A percentile compares a stretch with the other conserved stretches of the same genome.
Evolutionary conservation across 2,888 invertebrate species (phyloP).

Genomic region (Pseudococcus viburni): DNA sequence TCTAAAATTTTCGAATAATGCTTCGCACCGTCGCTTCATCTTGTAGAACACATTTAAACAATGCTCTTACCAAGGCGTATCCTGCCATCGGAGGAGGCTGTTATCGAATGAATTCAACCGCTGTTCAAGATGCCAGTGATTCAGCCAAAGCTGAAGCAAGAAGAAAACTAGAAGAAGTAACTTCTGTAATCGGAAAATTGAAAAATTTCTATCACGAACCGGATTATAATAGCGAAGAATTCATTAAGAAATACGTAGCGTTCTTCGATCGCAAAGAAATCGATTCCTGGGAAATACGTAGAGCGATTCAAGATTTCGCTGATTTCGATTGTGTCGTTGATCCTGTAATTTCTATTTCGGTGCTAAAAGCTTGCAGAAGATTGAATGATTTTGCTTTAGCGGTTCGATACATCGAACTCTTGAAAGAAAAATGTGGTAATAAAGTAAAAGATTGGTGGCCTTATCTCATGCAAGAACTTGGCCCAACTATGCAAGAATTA

Average conservation of each 20-base stretch:
- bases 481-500: constrained; percentile 92
- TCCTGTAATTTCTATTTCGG: constrained; percentile 89
- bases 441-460: constrained; percentile 86
- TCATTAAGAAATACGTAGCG: constrained; percentile 85
- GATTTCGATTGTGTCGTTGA: constrained; percentile 92
- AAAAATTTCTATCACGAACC: constrained; percentile 68
- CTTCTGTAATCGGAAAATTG: neutral
- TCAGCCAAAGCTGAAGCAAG: constrained; percentile 35
- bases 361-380: constrained; percentile 90
- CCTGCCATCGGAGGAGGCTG: constrained; percentile 61
- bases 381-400: constrained; percentile 95
- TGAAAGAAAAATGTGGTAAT: constrained; percentile 89
- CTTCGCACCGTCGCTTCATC: constrained; percentile 55
- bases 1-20: constrained; percentile 54
- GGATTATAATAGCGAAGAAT: constrained; percentile 85
- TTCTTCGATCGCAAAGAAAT: constrained; percentile 90
- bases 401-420: constrained; percentile 91
- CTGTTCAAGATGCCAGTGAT: constrained; percentile 27
- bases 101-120: neutral
- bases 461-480: constrained; percentile 89
- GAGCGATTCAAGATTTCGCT: constrained; percentile 87
- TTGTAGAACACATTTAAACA: neutral
- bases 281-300: constrained; percentile 95
- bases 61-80: constrained; percentile 46
- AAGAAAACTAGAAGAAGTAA: neutral